phyloP scores from a whole-genome alignment of 2,797 vertebrate genomes.

The Gambelia wislizenii region DNA sequence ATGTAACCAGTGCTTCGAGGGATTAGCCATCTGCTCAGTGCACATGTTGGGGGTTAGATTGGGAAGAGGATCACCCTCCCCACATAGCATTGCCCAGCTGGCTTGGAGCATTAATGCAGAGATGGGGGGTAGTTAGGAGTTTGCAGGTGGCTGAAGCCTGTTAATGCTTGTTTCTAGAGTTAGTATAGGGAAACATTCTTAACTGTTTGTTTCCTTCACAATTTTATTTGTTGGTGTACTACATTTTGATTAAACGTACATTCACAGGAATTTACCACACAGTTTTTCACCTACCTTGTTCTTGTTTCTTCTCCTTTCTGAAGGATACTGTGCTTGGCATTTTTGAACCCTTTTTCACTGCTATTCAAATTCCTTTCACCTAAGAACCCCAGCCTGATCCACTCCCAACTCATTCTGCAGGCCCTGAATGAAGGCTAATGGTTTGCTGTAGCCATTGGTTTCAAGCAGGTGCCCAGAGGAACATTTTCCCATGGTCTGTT shows the following conservation, averaged over 20 bases:
- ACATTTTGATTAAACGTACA: background rate
- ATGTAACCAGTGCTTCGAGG: background rate
- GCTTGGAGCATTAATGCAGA: background rate
- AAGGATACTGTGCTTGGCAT: background rate
- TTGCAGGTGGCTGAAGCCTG: slow-evolving; percentile 19
- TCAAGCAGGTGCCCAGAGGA: slow-evolving; percentile 83
- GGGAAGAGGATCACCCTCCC: fast-evolving
- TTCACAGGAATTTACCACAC: background rate
- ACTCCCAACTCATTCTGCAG: slow-evolving; percentile 3
- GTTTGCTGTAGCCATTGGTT: slow-evolving; percentile 84
- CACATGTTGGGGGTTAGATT: slow-evolving; percentile 2
- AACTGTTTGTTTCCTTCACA: background rate
- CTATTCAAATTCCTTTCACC: background rate
- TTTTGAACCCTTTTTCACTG: background rate
- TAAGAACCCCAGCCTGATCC: background rate
- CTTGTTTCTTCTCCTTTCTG: background rate
- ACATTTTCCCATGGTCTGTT: slow-evolving; percentile 83
- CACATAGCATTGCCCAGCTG: slow-evolving; percentile 14
- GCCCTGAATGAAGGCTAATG: slow-evolving; percentile 85
- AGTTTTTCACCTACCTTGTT: background rate
- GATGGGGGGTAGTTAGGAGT: background rate
- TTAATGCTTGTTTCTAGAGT: background rate
- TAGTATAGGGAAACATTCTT: background rate
- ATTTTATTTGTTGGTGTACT: background rate
- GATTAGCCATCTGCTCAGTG: slow-evolving; percentile 18